These are phyloP conservation scores for Yponomeuta sedellus DNA, from an alignment of 2,888 invertebrate species.

Conservation along the genomic window DNA sequence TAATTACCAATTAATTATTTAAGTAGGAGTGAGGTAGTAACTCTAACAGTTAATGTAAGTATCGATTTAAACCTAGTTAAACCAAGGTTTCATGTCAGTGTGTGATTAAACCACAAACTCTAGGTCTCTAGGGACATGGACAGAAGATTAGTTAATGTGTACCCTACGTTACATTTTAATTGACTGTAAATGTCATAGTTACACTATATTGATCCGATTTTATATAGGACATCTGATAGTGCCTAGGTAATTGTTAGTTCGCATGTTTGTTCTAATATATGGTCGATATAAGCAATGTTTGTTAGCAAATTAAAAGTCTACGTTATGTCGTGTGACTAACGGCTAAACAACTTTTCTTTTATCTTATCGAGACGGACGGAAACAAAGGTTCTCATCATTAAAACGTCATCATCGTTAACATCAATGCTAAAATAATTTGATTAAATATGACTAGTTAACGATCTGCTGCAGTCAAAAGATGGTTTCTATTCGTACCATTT, in stretches of 20 bases:
- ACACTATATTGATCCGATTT: conserved; percentile 10
- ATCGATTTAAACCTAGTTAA: not conserved
- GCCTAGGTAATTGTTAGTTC: conserved; percentile 8
- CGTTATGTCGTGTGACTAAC: not conserved
- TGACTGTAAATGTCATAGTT: not conserved
- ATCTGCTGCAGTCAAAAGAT: too few relatives aligned
- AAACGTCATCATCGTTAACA: too few relatives aligned
- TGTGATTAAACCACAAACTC: not conserved
- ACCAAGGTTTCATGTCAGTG: not conserved
- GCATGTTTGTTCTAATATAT: conserved; percentile 4
- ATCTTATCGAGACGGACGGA: not conserved
- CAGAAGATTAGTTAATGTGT: not conserved
- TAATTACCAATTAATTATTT: too few relatives aligned
- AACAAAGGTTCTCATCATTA: too few relatives aligned
- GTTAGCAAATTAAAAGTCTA: not conserved
- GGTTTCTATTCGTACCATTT: too few relatives aligned
- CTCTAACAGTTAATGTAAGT: too few relatives aligned
- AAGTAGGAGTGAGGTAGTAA: too few relatives aligned
- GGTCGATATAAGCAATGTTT: not conserved
- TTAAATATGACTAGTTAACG: too few relatives aligned
- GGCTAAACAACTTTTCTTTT: not conserved
- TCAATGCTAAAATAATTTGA: too few relatives aligned
- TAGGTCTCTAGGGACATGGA: not conserved
- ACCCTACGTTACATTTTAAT: not conserved
- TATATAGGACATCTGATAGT: conserved; percentile 13